Evolutionary conservation across 2,888 invertebrate genomes (phyloP), one percentile per base, ranked within the genome.

Genomic region (Polydesmus complanatus): DNA sequence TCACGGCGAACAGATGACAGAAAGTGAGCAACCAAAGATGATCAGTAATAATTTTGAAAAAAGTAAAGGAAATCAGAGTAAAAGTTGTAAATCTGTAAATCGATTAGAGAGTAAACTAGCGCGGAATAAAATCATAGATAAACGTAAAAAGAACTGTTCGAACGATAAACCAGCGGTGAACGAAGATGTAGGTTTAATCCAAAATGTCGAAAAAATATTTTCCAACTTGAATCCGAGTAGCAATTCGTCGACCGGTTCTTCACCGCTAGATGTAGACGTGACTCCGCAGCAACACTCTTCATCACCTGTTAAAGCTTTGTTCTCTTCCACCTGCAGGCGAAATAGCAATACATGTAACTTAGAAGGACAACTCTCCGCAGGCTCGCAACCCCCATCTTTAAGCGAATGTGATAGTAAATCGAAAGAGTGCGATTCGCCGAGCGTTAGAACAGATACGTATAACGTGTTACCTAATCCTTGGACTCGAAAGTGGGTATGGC

Each of bases 91-190:
- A 57, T 73, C 73, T 37, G 71, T 74, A 71, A 73, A 73, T 64
- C 70, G 71, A 61, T 65, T 74, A 54, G 73, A 74, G 65, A 72
- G 72, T 47, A 73, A 73, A 68, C 73, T 74, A 64, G 73, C 73
- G 62, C 73, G 73, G 65, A 74, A 73, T 64, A 72, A 70, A 65
- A 71, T 74, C 25, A 71, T 73, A 63, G 73, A 73, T 64, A 74
- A 74, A 62, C 65, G 72, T 58, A 71, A 70, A 65, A 68, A 66
- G 61, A 68, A 63, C 48, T 66, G 59, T 5, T 19, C 59, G n/a
- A 25, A 37, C 37, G 37, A 37, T 37, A 8, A 5, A 8, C 37
- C 14, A 8, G 37, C 37, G 14, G 37, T 8, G 14, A 37, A 14
- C 14, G 37, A 5, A 37, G 37, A 8, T 8, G 37, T 14, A 8